Evolutionary conservation across 2,113 vertebrate genomes (phyloP).

Genomic region (Diadophis punctatus): DNA sequence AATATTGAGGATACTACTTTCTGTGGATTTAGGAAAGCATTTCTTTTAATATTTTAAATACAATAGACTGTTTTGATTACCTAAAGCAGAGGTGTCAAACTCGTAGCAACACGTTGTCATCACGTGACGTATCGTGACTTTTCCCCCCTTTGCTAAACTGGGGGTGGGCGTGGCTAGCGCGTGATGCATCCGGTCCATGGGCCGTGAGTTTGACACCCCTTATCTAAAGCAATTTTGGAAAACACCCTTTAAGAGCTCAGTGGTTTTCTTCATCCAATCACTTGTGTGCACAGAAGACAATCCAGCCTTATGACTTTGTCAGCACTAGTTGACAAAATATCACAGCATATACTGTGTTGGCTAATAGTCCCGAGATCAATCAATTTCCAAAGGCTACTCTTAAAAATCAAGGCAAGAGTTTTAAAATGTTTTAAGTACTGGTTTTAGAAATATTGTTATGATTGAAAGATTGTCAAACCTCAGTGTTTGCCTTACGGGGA

Average conservation of each 20-base stretch:
- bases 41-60: conserved; percentile 10
- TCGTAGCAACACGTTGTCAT: no score
- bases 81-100: background rate
- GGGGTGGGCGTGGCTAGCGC: no score
- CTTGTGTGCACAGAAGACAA: background rate
- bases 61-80: background rate
- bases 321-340: background rate
- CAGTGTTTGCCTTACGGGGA: no score
- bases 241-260: background rate
- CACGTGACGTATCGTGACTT: no score
- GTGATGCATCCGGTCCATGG: no score
- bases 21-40: background rate
- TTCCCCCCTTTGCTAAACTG: no score
- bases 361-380: background rate
- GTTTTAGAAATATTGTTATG: background rate
- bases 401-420: background rate
- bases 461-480: background rate
- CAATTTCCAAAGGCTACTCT: background rate
- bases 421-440: background rate
- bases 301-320: background rate
- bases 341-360: background rate
- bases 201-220: background rate
- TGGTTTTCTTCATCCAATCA: background rate
- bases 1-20: background rate
- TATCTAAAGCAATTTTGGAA: background rate